Base-by-base conservation (phyloP, 2,888 invertebrate genomes). In the Augiades crinisus region DNA sequence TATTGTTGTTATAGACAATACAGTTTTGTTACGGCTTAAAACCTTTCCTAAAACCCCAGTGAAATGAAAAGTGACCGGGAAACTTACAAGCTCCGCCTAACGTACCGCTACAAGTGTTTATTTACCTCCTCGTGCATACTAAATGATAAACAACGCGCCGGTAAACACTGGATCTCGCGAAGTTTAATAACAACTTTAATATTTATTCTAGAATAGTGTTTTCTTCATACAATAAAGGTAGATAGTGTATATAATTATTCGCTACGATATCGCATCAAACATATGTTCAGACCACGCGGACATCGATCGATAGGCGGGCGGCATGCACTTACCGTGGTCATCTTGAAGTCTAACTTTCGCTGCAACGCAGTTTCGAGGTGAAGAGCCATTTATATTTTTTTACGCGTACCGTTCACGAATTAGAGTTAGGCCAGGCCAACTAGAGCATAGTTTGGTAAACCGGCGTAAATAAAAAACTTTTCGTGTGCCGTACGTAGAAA, bases 341-440 rank as follows among this genome's bases (percentile, higher is more conserved):
- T 83, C 81, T 88, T 88, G 87, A 87, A 89, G 81, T 86, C 88
- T 63, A 89, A 75, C 82, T 88, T 88, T 62, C 89, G 84, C 79
- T 89, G 89, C 85, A 87, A 75, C 75, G 87, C 80, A 55, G 89
- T 89, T 78, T 88, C 89, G 72, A 89, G 77, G 62, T 89, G 89
- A 51, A 89, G 81, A 68, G 89, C 88, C 89, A 89, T 87, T 69
- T 61, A 57, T 57, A 67, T 63, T 56, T 63, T n/a, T 54, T 64
- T 57, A 56, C 67, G 71, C 68, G 69, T 66, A 68, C 65, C 57
- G 68, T 63, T 61, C 65, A 65, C 67, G 67, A 58, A 63, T 61
- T 60, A 67, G 63, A 70, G 67, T 64, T 65, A 68, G 68, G 65
- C 62, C 61, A 75, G 74, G 69, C 83, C 49, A 49, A 83, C 83